Base-by-base conservation (phyloP, 2,113 vertebrate genomes). In the Corythornis cristatus region DNA sequence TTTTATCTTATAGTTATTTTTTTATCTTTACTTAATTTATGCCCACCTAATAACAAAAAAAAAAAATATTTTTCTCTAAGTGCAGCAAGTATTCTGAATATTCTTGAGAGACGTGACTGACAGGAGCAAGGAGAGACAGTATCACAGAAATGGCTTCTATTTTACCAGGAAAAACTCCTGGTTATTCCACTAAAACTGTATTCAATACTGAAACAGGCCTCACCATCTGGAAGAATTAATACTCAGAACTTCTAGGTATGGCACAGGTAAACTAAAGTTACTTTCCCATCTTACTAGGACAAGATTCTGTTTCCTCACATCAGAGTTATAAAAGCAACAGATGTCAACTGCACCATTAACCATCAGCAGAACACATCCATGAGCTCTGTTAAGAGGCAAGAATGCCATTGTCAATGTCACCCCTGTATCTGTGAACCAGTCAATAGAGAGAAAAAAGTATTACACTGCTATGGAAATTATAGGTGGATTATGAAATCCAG, bases 301-400 rank as follows among this genome's bases (percentile, higher is more conserved):
- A 80, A 61, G 37, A 79, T 76, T 91, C 45, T 76, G 12, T 66
- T 90, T 77, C 25, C 48, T 67, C 21, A 2, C 40, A 19, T n/a
- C 74, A 77, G 10, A 9, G 13, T 67, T 77, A 40, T 21, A 90
- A 89, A 73, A 93, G 29, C 19, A 83, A 70, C 8, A 88, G 86
- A 74, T 78, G 83, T 18, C 29, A 90, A 83, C 74, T 81, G 62
- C 20, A 81, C 92, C 82, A 31, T 58, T 88, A 93, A 92, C 92
- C 77, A 92, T 62, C 88, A 65, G 53, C 68, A 33, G 37, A 83
- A 90, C n/a, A 62, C 9, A 17, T 33, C 92, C 84, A 90, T 75
- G 83, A 86, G 29, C 31, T 86, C 58, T 10, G 26, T 73, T 89
- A 91, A 80, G 8, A 62, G 79, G 37, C 31, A 90, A 22, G 71